A percentile compares a stretch with the other conserved stretches of the same genome.
Evolutionary conservation across 1,140 invertebrate species (phyloP).

Genomic region (Aethina tumida): DNA sequence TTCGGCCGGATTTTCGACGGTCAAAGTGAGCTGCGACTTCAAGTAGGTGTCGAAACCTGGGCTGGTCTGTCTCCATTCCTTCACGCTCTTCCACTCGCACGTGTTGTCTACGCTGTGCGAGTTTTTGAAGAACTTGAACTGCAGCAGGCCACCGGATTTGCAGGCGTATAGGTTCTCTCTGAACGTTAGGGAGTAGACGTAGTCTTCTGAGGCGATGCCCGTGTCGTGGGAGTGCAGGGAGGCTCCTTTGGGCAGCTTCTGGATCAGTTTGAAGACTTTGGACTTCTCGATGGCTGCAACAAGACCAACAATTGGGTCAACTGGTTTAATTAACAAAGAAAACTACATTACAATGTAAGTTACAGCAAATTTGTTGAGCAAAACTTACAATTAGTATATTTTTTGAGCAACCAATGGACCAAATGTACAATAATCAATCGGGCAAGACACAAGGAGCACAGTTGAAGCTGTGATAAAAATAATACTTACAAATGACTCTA

Average conservation of each 20-base stretch:
- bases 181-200: constrained; percentile 43
- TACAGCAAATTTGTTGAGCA: too few species aligned
- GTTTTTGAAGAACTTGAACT: constrained; percentile 32
- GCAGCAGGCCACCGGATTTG: constrained; percentile 31
- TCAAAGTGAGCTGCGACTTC: constrained; percentile 48
- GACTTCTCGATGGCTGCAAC: constrained; percentile 52
- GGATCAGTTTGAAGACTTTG: constrained; percentile 53
- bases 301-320: too few species aligned
- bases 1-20: constrained; percentile 46
- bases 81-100: constrained; percentile 24
- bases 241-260: constrained; percentile 59
- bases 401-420: too few species aligned
- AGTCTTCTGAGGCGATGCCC: constrained; percentile 52
- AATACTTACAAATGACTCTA: too few species aligned
- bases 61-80: constrained; percentile 34
- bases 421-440: too few species aligned
- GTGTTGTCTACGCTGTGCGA: constrained; percentile 23
- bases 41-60: constrained; percentile 47
- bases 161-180: constrained; percentile 56
- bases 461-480: too few species aligned
- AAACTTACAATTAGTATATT: too few species aligned
- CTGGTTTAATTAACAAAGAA: too few species aligned
- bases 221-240: constrained; percentile 63
- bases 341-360: too few species aligned
- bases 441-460: too few species aligned